A percentile compares a stretch with the other conserved stretches of the same genome.
These are phyloP conservation scores for Drosophila tropicalis DNA, from an alignment of 1,140 invertebrate genomes.

Conservation along the genomic window DNA sequence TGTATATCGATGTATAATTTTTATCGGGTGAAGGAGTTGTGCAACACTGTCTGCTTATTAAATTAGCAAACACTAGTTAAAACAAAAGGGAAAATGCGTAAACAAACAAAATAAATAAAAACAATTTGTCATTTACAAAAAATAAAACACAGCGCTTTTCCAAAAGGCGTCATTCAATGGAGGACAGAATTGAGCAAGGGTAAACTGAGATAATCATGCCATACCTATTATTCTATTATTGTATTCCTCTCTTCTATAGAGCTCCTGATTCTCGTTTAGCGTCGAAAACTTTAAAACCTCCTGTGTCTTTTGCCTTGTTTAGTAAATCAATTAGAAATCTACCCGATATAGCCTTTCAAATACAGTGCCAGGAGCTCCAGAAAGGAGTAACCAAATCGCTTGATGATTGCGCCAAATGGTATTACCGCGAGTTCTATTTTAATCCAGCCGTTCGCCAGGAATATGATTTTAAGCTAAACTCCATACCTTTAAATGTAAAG, in stretches of 20 bases:
- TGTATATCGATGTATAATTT: not conserved
- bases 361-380: not conserved
- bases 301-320: conserved; percentile 3
- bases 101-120: not conserved
- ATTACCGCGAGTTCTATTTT: conserved; percentile 25
- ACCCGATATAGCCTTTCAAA: conserved; percentile 3
- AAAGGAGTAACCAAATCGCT: not conserved
- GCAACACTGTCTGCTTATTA: no score
- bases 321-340: not conserved
- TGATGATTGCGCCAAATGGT: conserved; percentile 35
- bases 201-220: not conserved
- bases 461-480: not conserved
- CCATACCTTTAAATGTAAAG: conserved; percentile 1
- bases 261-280: not conserved
- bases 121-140: not conserved
- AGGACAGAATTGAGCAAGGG: not conserved
- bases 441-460: not conserved
- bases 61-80: not conserved
- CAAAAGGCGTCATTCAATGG: not conserved
- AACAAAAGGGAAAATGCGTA: not conserved
- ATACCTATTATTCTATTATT: not conserved
- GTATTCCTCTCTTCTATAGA: not conserved
- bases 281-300: not conserved
- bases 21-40: no score
- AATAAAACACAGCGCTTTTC: not conserved